Conservation (phyloP, 2,113 vertebrate genomes). For the Vanacampus margaritifer region DNA sequence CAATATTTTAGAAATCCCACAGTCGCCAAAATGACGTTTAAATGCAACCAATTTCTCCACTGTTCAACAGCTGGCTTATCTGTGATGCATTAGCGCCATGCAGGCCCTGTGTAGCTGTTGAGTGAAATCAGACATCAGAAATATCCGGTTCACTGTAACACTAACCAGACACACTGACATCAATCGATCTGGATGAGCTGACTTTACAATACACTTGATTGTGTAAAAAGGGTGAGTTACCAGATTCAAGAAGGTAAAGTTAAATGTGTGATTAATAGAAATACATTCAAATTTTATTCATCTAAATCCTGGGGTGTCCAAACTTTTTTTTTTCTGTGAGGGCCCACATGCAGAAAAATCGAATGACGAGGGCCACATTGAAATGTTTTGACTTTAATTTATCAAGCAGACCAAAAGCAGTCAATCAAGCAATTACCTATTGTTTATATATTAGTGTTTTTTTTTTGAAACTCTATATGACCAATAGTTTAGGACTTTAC, state of each 20-base stretch:
- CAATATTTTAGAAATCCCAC: neutral
- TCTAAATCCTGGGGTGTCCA: too few species aligned
- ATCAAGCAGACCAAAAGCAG: too few species aligned
- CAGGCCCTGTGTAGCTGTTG: conserved; percentile 43
- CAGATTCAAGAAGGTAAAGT: conserved; percentile 45
- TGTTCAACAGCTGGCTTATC: conserved; percentile 39
- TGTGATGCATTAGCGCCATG: conserved; percentile 52
- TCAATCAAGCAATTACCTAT: too few species aligned
- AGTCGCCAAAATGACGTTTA: neutral
- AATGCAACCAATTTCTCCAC: neutral
- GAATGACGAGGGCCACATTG: too few species aligned
- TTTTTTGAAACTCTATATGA: too few species aligned
- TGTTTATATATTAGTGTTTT: too few species aligned
- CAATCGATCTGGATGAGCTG: conserved; percentile 62
- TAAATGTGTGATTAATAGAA: conserved; percentile 26
- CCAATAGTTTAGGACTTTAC: too few species aligned
- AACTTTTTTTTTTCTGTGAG: too few species aligned
- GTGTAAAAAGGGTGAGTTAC: conserved; percentile 44
- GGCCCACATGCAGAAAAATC: too few species aligned
- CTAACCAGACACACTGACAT: conserved; percentile 68
- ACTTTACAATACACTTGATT: conserved; percentile 58
- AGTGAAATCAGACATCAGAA: conserved; percentile 67
- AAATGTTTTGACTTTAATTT: too few species aligned
- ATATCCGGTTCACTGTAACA: conserved; percentile 61
- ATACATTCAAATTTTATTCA: too few species aligned